Base-by-base conservation (phyloP, 2,888 invertebrate species). In the Schizaphis graminum region DNA sequence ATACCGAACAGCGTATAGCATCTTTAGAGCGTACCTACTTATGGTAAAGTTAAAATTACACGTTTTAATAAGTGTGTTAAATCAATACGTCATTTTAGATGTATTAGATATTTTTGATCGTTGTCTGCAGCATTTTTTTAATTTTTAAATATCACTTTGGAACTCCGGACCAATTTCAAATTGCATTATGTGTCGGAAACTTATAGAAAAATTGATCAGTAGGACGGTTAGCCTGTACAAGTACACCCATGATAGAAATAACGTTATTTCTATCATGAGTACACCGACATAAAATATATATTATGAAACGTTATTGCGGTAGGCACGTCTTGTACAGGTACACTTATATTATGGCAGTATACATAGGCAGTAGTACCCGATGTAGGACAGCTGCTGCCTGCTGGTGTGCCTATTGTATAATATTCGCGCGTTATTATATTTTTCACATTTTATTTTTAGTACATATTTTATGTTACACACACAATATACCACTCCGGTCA, bases 241-340 rank as follows among this genome's bases (percentile, higher is more conserved):
- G 77, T 21, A 35, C 77, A 21, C 35, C 21, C n/a, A n/a, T n/a
- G n/a, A n/a, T n/a, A n/a, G n/a, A n/a, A n/a, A n/a, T n/a, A n/a
- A n/a, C n/a, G n/a, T n/a, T n/a, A n/a, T n/a, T n/a, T n/a, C n/a
- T n/a, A n/a, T n/a, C n/a, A n/a, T n/a, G n/a, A 35, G 77, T 21
- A 35, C 77, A 21, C 35, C 21, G 35, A 35, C 21, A 77, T 21
- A 35, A 77, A 77, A 77, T 35, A 77, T 35, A 35, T 77, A 77
- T 77, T 77, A 77, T 77, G 77, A 77, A 77, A 77, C 21, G 77
- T 77, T 24, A 77, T 77, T 77, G 77, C 35, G 77, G 77, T 77
- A 77, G 77, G 77, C 35, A 77, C 77, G n/a, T n/a, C n/a, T 77
- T 21, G 21, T 21, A 21, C 77, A 35, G 77, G 77, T 77, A 77